Conservation (phyloP, 2,113 vertebrate genomes). For the Mesitornis unicolor region DNA sequence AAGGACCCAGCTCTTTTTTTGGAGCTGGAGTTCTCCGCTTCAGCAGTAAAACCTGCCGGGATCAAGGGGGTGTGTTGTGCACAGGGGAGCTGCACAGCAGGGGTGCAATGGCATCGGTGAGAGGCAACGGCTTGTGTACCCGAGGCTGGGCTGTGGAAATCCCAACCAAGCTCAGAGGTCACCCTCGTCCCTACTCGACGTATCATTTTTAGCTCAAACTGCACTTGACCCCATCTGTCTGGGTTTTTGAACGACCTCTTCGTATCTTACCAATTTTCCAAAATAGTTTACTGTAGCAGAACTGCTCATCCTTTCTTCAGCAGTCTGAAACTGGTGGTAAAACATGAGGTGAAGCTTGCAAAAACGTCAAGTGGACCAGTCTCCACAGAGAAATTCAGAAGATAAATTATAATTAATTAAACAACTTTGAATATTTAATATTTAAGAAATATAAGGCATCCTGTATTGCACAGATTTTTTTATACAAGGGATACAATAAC, state of each 20-base stretch:
- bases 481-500: neutral
- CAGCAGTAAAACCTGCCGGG: neutral
- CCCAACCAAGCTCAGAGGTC: neutral
- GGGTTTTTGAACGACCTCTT: neutral
- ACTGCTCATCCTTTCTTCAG: neutral
- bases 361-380: neutral
- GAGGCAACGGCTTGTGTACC: neutral
- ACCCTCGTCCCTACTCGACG: neutral
- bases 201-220: neutral
- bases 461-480: neutral
- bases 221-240: neutral
- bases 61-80: fast-evolving
- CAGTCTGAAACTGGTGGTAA: neutral
- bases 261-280: neutral
- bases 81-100: neutral
- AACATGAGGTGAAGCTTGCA: neutral
- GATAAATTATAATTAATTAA: neutral
- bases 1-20: neutral
- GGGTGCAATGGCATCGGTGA: neutral
- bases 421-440: neutral
- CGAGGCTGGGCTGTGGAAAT: neutral
- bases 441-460: neutral
- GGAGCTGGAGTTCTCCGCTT: neutral
- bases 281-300: neutral
- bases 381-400: neutral